phyloP scores from a whole-genome alignment of 2,797 vertebrate species.

The Buphagus erythrorhynchus region DNA sequence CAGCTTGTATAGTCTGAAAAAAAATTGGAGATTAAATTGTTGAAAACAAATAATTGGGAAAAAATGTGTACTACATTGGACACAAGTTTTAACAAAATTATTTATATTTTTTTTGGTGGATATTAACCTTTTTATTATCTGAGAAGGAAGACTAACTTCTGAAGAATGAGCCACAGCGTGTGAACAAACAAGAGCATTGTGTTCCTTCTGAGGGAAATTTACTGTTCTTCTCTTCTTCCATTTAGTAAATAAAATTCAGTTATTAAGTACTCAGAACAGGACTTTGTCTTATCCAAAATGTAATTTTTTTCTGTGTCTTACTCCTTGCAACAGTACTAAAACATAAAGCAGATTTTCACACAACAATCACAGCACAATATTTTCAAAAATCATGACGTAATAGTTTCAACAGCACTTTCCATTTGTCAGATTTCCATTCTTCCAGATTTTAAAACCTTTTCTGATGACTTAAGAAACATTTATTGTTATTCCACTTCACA shows the following conservation, averaged over 20 bases:
- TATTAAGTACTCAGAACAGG: background rate
- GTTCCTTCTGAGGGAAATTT: background rate
- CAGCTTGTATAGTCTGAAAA: background rate
- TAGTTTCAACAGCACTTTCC: background rate
- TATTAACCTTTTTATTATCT: background rate
- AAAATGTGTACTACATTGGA: background rate
- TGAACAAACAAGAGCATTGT: background rate
- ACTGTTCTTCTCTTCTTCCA: background rate
- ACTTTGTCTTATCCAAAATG: background rate
- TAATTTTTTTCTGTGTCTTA: background rate
- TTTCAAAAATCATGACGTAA: background rate
- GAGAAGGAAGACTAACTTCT: background rate
- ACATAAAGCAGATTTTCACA: background rate
- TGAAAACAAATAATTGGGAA: background rate
- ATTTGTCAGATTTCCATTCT: background rate
- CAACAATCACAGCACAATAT: fast-evolving
- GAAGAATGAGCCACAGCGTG: background rate
- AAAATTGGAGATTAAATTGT: background rate
- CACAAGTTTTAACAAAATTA: background rate
- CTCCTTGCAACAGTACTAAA: background rate
- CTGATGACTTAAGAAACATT: background rate
- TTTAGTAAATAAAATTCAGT: background rate
- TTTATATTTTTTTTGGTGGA: background rate
- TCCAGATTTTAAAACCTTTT: background rate
- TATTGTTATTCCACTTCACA: background rate